Conservation (phyloP, 2,888 invertebrate species). For the Glyphotaelius pellucidus region DNA sequence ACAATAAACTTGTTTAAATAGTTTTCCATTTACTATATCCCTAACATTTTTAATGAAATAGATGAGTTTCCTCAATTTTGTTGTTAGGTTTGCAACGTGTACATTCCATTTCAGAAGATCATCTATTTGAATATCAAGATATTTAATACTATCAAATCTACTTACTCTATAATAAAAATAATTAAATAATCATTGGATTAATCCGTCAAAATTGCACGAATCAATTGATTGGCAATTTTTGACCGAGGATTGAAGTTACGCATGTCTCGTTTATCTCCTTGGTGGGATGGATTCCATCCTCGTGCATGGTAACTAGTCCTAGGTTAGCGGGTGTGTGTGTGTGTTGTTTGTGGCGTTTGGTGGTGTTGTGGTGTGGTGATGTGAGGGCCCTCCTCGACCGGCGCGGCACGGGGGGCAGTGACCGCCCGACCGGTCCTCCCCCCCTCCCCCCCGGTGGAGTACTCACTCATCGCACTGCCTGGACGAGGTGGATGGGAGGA, state of each 20-base stretch:
- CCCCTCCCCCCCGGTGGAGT: slow-evolving; percentile 46
- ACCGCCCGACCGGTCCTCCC: slow-evolving; percentile 61
- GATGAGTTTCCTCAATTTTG: no score
- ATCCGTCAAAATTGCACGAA: neutral
- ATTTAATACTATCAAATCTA: no score
- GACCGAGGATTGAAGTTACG: neutral
- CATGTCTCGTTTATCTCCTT: neutral
- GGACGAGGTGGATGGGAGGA: neutral
- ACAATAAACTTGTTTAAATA: no score
- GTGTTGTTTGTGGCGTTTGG: neutral
- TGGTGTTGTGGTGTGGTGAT: neutral
- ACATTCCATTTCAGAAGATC: no score
- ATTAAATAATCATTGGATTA: neutral
- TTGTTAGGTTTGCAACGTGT: no score
- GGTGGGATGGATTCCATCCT: neutral
- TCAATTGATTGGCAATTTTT: neutral
- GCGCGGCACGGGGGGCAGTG: slow-evolving; percentile 55
- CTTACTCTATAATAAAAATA: no score
- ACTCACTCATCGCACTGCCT: slow-evolving; percentile 28
- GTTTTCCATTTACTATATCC: no score
- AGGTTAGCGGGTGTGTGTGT: neutral
- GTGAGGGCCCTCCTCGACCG: neutral
- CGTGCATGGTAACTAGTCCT: slow-evolving; percentile 27
- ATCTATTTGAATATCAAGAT: no score
- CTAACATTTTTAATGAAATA: no score